phyloP scores from a whole-genome alignment of 2,888 invertebrate genomes.

The Himalopsyche tibetana region DNA sequence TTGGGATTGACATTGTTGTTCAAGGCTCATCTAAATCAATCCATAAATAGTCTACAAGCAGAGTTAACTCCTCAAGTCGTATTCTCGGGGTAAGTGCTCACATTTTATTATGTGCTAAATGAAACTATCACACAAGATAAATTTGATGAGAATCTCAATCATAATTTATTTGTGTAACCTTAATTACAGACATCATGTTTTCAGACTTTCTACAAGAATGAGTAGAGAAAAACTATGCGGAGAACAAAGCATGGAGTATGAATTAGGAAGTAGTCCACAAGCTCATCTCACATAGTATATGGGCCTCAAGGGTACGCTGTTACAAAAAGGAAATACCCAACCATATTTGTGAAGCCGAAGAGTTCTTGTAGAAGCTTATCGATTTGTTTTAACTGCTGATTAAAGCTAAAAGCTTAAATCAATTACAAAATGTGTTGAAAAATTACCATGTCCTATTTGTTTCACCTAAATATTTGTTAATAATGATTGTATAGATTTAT shows the following conservation, averaged over 20 bases:
- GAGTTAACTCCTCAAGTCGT: background rate
- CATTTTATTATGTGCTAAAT: background rate
- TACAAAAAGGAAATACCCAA: slow-evolving; percentile 20
- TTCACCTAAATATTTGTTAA: too few species aligned
- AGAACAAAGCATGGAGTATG: slow-evolving; percentile 46
- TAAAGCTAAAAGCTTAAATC: too few species aligned
- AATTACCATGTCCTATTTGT: too few species aligned
- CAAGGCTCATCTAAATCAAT: slow-evolving; percentile 74
- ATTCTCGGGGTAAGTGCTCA: slow-evolving; percentile 15
- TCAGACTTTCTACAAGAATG: slow-evolving; percentile 33
- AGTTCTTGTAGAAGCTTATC: background rate
- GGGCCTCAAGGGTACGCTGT: slow-evolving; percentile 33
- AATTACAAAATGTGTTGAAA: too few species aligned
- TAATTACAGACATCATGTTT: background rate
- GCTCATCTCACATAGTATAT: slow-evolving; percentile 47
- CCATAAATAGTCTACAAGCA: background rate
- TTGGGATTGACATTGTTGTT: slow-evolving; percentile 76
- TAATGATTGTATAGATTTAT: background rate
- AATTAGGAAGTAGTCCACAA: slow-evolving; percentile 36
- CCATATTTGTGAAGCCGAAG: background rate
- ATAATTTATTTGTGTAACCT: background rate
- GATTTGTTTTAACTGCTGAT: too few species aligned
- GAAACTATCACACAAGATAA: too few species aligned
- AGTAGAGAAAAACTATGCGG: slow-evolving; percentile 45
- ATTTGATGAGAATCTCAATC: too few species aligned